phyloP scores from a whole-genome alignment of 2,888 invertebrate genomes.

The Amphipoea lucens region DNA sequence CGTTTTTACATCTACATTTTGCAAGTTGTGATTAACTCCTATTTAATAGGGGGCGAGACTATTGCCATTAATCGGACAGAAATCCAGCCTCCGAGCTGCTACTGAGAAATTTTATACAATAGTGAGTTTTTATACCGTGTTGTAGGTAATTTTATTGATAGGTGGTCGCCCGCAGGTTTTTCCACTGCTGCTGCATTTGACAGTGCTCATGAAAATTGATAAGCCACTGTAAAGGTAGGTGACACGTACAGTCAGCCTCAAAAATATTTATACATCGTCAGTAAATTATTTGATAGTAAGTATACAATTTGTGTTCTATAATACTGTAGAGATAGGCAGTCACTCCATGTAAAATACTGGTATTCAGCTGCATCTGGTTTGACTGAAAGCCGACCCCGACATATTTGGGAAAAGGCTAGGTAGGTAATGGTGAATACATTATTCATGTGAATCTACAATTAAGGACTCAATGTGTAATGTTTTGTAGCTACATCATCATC shows the following conservation, averaged over 20 bases:
- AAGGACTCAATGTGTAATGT: neutral
- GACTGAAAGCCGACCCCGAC: no score
- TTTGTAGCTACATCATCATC: neutral
- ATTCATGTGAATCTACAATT: neutral
- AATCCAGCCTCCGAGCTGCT: neutral
- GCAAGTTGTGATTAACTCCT: no score
- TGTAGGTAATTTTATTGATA: neutral
- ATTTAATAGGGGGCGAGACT: no score
- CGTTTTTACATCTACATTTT: no score
- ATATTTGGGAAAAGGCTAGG: no score
- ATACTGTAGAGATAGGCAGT: neutral
- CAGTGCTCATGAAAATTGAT: slow-evolving; percentile 34
- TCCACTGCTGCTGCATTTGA: slow-evolving; percentile 24
- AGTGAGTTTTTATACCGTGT: neutral
- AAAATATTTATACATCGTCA: neutral
- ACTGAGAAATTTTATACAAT: neutral
- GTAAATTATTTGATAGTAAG: neutral
- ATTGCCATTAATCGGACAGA: neutral
- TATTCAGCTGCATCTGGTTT: no score
- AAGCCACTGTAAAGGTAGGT: slow-evolving; percentile 15
- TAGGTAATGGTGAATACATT: neutral
- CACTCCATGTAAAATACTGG: no score
- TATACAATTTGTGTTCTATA: neutral
- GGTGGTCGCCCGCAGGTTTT: neutral
- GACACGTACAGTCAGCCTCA: neutral